Base-by-base conservation (phyloP, 2,113 vertebrate genomes). In the Dasyprocta punctata region DNA sequence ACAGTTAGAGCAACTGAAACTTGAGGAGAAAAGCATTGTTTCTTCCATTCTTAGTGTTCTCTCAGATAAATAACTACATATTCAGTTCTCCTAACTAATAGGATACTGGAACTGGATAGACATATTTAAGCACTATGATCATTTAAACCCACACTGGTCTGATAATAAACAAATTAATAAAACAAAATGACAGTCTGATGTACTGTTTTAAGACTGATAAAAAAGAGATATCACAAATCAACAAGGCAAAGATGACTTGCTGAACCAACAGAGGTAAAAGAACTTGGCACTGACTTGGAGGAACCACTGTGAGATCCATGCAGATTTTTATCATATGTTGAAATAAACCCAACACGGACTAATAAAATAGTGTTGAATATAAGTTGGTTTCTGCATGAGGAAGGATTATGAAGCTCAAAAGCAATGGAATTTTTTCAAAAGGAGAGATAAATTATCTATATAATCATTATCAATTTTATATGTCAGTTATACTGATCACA, bases 401-500 rank as follows among this genome's bases (percentile, higher is more conserved):
- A 83, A 94, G 16, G n/a, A 61, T 75, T 38, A 77, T 58, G 5
- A 87, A 71, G 26, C 20, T 92, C 77, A 88, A 84, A 93, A 91
- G 17, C 86, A 83, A 83, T 71, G 65, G n/a, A 69, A 88, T 80
- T 84, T 44, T 63, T 63, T 63, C 0, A 63, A 61, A 83, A 71
- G 60, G 30, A 89, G 82, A 84, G 13, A 73, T 58, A 95, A 91
- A 71, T 78, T 94, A 94, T 63, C 56, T 41, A 71, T n/a, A 84
- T 28, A 91, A n/a, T 75, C 69, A 41, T 54, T 63, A 78, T 17
- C 54, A 83, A 78, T 69, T 88, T 90, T 88, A 10, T 41, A 6
- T 90, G 22, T 26, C 24, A 60, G 52, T 90, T 73, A 67, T 13
- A 58, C n/a, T 88, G 78, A 80, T n/a, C 30, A 71, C 84, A 92